Base-by-base conservation (phyloP, 2,113 vertebrate species). In the Aplodontia rufa region DNA sequence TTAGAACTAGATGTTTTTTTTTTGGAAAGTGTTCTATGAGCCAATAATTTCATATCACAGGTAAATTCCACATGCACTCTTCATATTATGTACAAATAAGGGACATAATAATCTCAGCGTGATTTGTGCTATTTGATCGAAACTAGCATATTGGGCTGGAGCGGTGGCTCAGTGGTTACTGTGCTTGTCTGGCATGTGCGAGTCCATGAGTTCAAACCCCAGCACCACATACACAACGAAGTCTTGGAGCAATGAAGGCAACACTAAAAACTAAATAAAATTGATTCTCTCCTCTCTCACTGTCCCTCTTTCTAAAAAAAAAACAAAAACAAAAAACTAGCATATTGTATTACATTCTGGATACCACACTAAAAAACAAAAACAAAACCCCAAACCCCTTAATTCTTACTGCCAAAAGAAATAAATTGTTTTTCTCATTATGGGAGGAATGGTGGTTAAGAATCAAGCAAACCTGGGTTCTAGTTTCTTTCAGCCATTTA, bases 1-100 rank as follows among this genome's bases (percentile, higher is more conserved):
- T 51, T 92, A 95, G 64, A 92, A 66, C 69, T 55, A 94, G 75
- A 68, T 49, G 16, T 51, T 62, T 88, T 80, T 91, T 72, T 78
- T 90, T 81, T 37, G 9, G 71, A 58, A 89, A 91, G 12, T 28
- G 83, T 80, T 80, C 0, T 13, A 62, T 28, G n/a, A 93, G 47
- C 42, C 40, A 83, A 13, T 53, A 80, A 82, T 82, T 24, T 96
- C 20, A 16, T 30, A 68, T 69, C n/a, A 72, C 10, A 81, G 42
- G 28, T 79, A 75, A 95, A 79, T 94, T 62, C 75, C 80, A 72
- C 83, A 62, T n/a, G 32, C 55, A 76, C 19, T 35, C 72, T 78
- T 35, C 37, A 58, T 49, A 74, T 47, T 53, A 40, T 96, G 60
- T 72, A 47, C 51, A 45, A 83, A 64, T 69, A 72, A 94, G 92